Percentiles rank a stretch among this genome's conserved stretches.
These are phyloP conservation scores for Morus bassanus DNA, from an alignment of 2,797 vertebrate genomes.

Conservation along the genomic window DNA sequence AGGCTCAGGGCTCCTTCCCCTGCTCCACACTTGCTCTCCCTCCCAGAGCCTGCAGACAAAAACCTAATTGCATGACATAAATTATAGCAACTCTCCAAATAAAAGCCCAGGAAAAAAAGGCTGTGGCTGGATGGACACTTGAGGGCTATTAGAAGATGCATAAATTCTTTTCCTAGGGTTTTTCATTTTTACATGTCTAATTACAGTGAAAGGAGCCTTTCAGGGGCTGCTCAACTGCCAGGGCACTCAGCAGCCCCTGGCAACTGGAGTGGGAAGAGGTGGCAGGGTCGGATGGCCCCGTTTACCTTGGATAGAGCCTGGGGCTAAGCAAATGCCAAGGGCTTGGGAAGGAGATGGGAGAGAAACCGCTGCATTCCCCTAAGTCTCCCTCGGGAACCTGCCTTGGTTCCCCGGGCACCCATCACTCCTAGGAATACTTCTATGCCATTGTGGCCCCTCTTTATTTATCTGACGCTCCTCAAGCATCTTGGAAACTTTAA, in stretches of 20 bases:
- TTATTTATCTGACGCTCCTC: conserved; percentile 19
- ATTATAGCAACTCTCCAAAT: conserved; percentile 56
- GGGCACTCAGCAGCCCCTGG: conserved; percentile 48
- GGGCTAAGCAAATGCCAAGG: conserved; percentile 54
- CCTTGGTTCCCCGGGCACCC: conserved; percentile 1
- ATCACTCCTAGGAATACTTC: neutral
- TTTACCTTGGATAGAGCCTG: conserved; percentile 54
- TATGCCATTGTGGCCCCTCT: neutral
- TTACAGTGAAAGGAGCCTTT: conserved; percentile 57
- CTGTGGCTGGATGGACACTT: conserved; percentile 52
- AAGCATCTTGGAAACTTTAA: conserved; percentile 37
- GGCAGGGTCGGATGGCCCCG: neutral
- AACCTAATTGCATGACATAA: conserved; percentile 58
- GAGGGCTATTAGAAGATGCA: conserved; percentile 64
- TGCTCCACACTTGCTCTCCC: neutral
- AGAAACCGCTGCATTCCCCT: conserved; percentile 19
- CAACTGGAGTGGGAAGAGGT: conserved; percentile 47
- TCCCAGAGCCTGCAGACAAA: conserved; percentile 29
- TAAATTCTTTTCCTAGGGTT: conserved; percentile 51
- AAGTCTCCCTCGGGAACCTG: conserved; percentile 47
- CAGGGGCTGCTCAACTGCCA: conserved; percentile 48
- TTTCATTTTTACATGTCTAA: conserved; percentile 64
- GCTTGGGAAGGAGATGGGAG: conserved; percentile 37
- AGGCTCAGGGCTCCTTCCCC: neutral
- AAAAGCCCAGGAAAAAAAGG: conserved; percentile 29